Conservation (phyloP, 2,113 vertebrate species). For the Leucoraja erinaceus region DNA sequence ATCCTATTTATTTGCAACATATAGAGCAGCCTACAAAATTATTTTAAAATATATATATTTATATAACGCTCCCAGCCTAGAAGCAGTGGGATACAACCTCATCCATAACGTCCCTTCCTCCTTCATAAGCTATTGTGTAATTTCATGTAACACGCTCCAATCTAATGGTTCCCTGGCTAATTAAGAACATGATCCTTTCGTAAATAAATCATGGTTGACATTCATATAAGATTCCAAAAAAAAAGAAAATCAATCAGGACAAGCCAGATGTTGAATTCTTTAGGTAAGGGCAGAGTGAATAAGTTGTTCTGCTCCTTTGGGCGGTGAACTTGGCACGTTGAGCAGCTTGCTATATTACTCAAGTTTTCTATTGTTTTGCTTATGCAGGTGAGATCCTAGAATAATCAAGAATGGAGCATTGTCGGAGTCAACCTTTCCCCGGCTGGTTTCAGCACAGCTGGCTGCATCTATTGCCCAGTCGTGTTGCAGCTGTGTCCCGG, state of each 20-base stretch:
- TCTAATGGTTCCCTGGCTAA: neutral
- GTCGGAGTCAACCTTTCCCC: neutral
- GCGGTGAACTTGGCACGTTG: neutral
- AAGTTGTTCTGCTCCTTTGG: neutral
- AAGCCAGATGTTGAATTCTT: neutral
- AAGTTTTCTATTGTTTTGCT: neutral
- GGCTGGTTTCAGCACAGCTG: neutral
- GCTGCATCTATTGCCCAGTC: neutral
- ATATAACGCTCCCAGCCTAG: neutral
- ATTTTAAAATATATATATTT: neutral
- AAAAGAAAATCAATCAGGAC: neutral
- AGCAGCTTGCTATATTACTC: neutral
- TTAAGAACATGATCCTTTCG: neutral
- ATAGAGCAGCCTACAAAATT: neutral
- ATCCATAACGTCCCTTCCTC: neutral
- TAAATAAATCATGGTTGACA: neutral
- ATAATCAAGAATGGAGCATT: neutral
- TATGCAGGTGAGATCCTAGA: neutral
- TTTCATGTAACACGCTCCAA: neutral
- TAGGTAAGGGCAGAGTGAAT: neutral
- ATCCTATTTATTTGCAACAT: neutral
- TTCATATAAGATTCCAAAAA: neutral
- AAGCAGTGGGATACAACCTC: too few relatives aligned
- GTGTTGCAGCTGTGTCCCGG: too few relatives aligned
- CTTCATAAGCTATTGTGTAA: neutral